Evolutionary conservation across 2,797 vertebrate genomes (phyloP).

Genomic region (Premnoplex brunnescens): DNA sequence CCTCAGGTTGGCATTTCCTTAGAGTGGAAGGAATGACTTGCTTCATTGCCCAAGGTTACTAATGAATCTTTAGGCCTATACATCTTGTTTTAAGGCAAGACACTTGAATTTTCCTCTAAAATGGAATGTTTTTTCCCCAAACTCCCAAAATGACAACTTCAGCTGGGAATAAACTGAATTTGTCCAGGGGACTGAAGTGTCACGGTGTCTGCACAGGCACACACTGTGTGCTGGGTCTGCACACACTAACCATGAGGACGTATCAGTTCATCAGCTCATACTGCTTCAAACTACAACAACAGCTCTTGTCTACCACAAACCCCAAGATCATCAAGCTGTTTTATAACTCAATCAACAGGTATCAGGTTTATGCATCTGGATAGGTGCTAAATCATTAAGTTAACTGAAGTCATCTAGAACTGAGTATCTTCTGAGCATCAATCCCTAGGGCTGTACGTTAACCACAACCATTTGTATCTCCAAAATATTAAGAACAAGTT

Average conservation of each 20-base stretch:
- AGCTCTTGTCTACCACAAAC: neutral
- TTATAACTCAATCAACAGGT: neutral
- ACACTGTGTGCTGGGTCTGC: neutral
- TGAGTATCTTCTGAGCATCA: neutral
- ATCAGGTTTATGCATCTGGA: neutral
- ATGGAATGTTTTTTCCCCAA: neutral
- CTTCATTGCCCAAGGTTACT: neutral
- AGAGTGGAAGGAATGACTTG: neutral
- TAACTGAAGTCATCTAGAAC: neutral
- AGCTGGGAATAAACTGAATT: neutral
- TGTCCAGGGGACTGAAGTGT: neutral
- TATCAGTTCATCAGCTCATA: neutral
- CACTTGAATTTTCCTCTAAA: neutral
- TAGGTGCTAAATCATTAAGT: neutral
- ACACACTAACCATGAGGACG: neutral
- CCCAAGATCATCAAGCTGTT: neutral
- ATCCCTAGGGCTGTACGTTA: neutral
- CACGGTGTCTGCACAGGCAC: neutral
- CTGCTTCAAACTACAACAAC: neutral
- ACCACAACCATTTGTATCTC: neutral
- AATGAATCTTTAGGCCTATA: neutral
- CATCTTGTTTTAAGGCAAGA: neutral
- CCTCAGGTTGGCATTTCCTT: neutral
- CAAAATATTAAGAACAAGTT: neutral
- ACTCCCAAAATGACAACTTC: neutral